These are phyloP conservation scores for Xanthorhoe designata DNA, from an alignment of 2,888 invertebrate genomes.

Conservation along the genomic window DNA sequence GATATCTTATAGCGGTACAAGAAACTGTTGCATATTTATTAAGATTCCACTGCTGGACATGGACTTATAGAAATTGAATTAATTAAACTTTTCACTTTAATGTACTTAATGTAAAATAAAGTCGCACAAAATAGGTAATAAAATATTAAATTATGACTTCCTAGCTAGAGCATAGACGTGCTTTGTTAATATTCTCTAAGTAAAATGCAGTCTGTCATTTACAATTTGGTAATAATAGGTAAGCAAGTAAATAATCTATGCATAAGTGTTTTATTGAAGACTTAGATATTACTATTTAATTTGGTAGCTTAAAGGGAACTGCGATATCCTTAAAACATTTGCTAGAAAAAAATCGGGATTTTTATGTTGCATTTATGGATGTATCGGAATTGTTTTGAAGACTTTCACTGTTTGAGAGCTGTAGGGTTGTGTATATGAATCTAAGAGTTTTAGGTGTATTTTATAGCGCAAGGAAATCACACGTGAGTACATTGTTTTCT, in stretches of 20 bases:
- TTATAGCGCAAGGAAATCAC: slow-evolving; percentile 8
- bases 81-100: slow-evolving; percentile 2
- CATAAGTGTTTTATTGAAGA: slow-evolving; percentile 25
- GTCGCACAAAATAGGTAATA: slow-evolving; percentile 22
- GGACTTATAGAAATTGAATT: background rate
- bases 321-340: slow-evolving; percentile 12
- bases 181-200: slow-evolving; percentile 14
- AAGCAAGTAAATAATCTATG: slow-evolving; percentile 7
- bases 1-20: background rate
- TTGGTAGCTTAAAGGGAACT: slow-evolving; percentile 40
- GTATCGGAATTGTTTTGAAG: slow-evolving; percentile 14
- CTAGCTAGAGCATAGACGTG: slow-evolving; percentile 1
- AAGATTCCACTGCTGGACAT: slow-evolving; percentile 7
- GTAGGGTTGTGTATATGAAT: slow-evolving; percentile 24
- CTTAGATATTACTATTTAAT: slow-evolving; percentile 22
- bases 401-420: slow-evolving; percentile 13
- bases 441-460: slow-evolving; percentile 9
- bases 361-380: slow-evolving; percentile 31
- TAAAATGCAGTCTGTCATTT: slow-evolving; percentile 18
- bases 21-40: background rate
- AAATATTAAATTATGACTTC: background rate
- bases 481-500: slow-evolving; percentile 1
- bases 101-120: slow-evolving; percentile 4
- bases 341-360: slow-evolving; percentile 14
- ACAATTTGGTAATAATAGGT: slow-evolving; percentile 15